Evolutionary conservation across 92 coral and sea anemone species (phyloP), one percentile per base, ranked within the genome.

Genomic region (Nematostella vectensis): DNA sequence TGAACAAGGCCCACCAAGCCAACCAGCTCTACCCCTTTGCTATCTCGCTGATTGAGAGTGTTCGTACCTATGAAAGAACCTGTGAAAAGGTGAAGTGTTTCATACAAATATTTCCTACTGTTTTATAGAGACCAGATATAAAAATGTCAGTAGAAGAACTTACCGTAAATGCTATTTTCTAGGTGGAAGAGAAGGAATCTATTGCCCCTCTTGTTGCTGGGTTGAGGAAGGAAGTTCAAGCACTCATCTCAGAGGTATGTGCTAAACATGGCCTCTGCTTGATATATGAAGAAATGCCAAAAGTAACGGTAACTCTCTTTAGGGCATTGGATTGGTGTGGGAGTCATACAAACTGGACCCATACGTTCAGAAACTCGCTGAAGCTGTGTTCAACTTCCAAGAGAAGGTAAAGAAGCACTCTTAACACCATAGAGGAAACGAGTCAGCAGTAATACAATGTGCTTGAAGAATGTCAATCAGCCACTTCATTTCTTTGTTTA

Each of bases 281-380:
- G 19, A 47, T n/a, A n/a, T n/a, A n/a, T n/a, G n/a, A n/a, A n/a
- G n/a, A 13, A 21, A 17, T 36, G 6, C 23, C 10, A 16, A 11
- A 13, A 0, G 8, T 10, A 11, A 45, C 23, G n/a, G n/a, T n/a
- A n/a, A n/a, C n/a, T n/a, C n/a, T n/a, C n/a, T 26, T 47, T 55
- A 89, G 98, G 98, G 98, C 48, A 81, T 91, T 67, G 87, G 77
- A 27, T 87, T 91, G 50, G 94, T 87, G 4, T 91, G 98, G 98
- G 98, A 91, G 47, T 91, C 98, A 16, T 91, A 91, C 98, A 91
- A 91, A 62, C 76, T 91, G 59, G 98, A 91, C 59, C 98, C 98
- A 18, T 91, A 85, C 70, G 98, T 91, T 40, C 98, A 91, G 71
- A 77, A 71, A 58, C 69, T 91, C 31, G 95, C 98, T 24, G 98